phyloP scores from a whole-genome alignment of 2,113 vertebrate species.

The Eptesicus fuscus region DNA sequence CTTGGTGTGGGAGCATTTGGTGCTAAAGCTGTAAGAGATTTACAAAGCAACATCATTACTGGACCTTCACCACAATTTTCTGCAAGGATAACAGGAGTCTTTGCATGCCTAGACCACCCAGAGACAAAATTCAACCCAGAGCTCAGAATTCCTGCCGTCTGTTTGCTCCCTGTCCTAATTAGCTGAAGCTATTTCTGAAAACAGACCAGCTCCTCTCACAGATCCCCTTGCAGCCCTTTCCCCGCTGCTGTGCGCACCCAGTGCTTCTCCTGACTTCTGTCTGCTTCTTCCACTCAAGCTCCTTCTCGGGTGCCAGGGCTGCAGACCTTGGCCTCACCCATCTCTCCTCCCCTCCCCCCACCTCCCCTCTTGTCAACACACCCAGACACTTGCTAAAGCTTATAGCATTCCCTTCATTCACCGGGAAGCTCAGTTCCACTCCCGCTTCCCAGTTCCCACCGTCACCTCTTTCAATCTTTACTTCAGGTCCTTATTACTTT shows the following conservation, averaged over 20 bases:
- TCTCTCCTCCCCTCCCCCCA: neutral
- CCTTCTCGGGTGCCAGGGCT: neutral
- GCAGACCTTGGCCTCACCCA: neutral
- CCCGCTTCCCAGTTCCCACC: neutral
- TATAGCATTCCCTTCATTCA: neutral
- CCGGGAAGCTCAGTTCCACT: neutral
- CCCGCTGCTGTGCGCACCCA: neutral
- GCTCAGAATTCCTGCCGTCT: constrained; percentile 35
- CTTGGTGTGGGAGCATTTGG: neutral
- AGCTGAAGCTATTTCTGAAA: constrained; percentile 58
- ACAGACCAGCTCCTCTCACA: constrained; percentile 11
- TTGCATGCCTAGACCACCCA: constrained; percentile 28
- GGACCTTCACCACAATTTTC: neutral
- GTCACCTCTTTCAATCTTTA: neutral
- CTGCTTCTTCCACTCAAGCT: neutral
- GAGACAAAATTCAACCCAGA: constrained; percentile 34
- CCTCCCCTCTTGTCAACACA: neutral
- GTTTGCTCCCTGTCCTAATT: constrained; percentile 60
- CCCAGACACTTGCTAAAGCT: neutral
- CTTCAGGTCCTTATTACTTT: neutral
- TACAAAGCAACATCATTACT: neutral
- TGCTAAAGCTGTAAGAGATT: neutral
- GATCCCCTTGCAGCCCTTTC: neutral
- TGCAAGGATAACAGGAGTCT: neutral
- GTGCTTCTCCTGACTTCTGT: neutral